Evolutionary conservation across 2,888 invertebrate genomes (phyloP).

Genomic region (Troides oblongomaculatus): DNA sequence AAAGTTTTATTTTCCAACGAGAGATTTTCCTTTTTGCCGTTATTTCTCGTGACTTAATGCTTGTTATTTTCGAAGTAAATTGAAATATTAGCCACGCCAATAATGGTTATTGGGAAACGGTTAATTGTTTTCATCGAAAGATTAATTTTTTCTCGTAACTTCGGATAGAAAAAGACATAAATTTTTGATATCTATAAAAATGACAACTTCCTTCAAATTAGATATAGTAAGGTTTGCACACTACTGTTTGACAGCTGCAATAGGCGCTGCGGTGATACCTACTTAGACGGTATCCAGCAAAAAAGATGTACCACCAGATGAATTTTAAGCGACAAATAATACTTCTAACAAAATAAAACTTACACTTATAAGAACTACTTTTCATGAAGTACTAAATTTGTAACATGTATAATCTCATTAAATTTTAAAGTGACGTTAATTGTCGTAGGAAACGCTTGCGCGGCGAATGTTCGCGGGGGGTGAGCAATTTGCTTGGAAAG

Average conservation of each 20-base stretch:
- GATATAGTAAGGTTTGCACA: no score
- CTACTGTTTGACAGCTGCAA: no score
- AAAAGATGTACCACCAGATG: no score
- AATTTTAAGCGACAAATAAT: no score
- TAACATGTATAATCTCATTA: background rate
- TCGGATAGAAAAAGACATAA: no score
- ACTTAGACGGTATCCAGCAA: no score
- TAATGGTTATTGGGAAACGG: background rate
- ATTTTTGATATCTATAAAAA: no score
- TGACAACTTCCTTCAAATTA: no score
- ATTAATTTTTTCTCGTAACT: no score
- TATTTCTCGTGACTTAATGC: background rate
- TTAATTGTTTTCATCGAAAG: background rate
- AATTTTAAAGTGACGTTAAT: background rate
- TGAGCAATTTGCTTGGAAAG: background rate
- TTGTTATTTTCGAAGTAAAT: background rate
- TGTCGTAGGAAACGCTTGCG: background rate
- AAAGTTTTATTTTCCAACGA: constrained; percentile 13
- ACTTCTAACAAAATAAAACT: no score
- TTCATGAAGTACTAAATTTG: background rate
- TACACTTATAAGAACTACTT: background rate
- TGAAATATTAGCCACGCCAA: background rate
- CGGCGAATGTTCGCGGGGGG: background rate
- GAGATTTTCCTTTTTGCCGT: constrained; percentile 2
- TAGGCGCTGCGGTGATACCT: no score